Evolutionary conservation across 2,113 vertebrate genomes (phyloP).

Genomic region (Phalacrocorax carbo): DNA sequence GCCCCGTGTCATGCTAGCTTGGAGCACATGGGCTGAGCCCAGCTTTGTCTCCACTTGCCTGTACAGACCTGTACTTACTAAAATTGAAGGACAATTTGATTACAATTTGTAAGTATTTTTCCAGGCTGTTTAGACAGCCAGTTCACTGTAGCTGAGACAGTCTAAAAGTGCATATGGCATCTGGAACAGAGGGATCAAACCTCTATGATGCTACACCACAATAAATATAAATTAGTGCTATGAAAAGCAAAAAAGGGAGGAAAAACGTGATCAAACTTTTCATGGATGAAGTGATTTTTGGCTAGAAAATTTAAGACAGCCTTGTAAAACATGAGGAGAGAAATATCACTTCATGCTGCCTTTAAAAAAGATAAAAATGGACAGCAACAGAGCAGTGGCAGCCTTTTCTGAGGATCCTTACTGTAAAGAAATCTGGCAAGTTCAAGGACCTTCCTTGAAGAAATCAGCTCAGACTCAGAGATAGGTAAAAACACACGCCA

Average conservation of each 20-base stretch:
- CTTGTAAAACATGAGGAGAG: not conserved
- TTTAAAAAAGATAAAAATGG: not conserved
- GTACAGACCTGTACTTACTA: not conserved
- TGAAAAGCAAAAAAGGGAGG: not conserved
- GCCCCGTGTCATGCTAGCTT: rapidly evolving
- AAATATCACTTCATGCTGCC: not conserved
- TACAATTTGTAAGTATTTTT: not conserved
- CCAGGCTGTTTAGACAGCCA: not conserved
- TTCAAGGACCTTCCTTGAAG: slow-evolving; percentile 10
- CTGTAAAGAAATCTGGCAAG: not conserved
- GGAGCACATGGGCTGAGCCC: not conserved
- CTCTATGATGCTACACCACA: not conserved
- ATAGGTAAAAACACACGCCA: not conserved
- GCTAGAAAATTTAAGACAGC: not conserved
- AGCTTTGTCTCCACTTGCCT: not conserved
- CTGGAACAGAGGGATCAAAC: not conserved
- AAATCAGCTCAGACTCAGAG: not conserved
- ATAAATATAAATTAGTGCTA: not conserved
- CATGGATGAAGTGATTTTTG: not conserved
- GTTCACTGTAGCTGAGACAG: not conserved
- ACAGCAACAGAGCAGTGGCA: not conserved
- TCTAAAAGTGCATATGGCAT: not conserved
- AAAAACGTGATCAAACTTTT: not conserved
- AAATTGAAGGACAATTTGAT: not conserved
- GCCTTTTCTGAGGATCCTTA: not conserved